These are phyloP conservation scores for Porphyrio hochstetteri DNA, from an alignment of 2,113 vertebrate genomes.

Conservation along the genomic window DNA sequence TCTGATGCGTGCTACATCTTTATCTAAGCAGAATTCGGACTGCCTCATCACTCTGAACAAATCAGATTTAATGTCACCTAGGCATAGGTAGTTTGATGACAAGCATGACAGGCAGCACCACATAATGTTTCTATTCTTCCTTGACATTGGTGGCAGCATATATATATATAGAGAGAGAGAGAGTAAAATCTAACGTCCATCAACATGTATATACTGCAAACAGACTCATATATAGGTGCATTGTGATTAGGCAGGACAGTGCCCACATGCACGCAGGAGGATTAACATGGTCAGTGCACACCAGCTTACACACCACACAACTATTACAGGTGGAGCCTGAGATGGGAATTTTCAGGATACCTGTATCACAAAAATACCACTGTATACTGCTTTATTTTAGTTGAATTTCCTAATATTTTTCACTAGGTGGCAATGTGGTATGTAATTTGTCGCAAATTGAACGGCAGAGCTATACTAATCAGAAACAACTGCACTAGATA, in stretches of 20 bases:
- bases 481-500: not conserved
- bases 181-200: not conserved
- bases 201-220: not conserved
- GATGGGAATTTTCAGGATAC: not conserved
- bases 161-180: not conserved
- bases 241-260: not conserved
- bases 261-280: not conserved
- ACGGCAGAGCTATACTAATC: not conserved
- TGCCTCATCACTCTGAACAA: not conserved
- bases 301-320: not conserved
- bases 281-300: not conserved
- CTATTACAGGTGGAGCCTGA: not conserved
- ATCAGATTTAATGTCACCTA: not conserved
- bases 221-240: fast-evolving
- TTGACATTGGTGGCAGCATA: not conserved
- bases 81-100: not conserved
- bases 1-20: not conserved
- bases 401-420: constrained; percentile 1
- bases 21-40: not conserved
- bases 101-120: not conserved
- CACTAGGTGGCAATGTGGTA: constrained; percentile 50
- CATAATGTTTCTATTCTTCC: not conserved
- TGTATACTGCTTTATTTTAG: not conserved
- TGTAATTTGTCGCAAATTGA: not conserved
- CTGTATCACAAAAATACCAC: not conserved